Evolutionary conservation across 2,888 invertebrate species (phyloP).

Genomic region (Agapostemon virescens): DNA sequence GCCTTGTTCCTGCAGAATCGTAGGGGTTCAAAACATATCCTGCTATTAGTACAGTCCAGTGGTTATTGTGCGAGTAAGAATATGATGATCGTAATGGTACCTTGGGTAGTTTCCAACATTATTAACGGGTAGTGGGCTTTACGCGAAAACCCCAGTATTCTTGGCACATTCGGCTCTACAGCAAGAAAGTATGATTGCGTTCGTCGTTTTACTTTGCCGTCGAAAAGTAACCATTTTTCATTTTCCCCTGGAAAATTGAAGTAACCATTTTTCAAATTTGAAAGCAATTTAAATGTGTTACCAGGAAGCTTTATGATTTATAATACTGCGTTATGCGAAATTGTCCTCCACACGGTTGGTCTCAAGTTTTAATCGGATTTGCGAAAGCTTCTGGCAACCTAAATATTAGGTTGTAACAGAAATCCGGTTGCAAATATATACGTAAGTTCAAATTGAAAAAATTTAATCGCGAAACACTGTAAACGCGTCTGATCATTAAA

Average conservation of each 20-base stretch:
- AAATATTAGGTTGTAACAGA: background rate
- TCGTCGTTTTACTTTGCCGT: background rate
- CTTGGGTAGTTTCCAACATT: constrained; percentile 34
- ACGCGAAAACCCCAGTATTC: constrained; percentile 10
- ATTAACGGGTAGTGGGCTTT: constrained; percentile 4
- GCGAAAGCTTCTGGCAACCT: background rate
- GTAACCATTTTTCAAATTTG: background rate
- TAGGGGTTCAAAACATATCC: constrained; percentile 26
- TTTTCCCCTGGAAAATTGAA: background rate
- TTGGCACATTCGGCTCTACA: background rate
- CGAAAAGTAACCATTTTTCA: background rate
- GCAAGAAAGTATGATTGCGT: background rate
- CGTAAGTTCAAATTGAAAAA: too few relatives aligned
- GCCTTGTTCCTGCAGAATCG: constrained; percentile 19
- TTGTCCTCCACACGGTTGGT: background rate
- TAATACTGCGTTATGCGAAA: background rate
- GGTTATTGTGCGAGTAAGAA: constrained; percentile 30
- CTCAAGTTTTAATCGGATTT: background rate
- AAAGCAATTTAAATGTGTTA: constrained; percentile 1
- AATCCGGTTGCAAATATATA: background rate
- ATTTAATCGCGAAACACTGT: too few relatives aligned
- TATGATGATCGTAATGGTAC: constrained; percentile 32
- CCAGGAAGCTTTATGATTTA: background rate
- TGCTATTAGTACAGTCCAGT: constrained; percentile 19
- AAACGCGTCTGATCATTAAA: too few relatives aligned